Base-by-base conservation (phyloP, 2,113 vertebrate species). In the Pelodiscus sinensis region DNA sequence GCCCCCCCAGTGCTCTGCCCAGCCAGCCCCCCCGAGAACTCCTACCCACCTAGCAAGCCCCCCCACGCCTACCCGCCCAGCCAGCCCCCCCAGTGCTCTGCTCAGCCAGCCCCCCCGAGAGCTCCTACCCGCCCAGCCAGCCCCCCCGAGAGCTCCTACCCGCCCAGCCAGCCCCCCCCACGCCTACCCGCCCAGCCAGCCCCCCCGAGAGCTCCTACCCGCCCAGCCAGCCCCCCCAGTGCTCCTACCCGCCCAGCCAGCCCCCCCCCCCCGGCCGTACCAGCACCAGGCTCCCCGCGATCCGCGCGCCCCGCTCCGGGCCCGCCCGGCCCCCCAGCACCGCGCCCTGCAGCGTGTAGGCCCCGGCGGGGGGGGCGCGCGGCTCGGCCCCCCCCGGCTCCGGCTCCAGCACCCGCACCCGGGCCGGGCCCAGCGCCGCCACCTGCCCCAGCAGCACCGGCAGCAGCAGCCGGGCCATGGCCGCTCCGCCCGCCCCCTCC, bases 381-480 rank as follows among this genome's bases (percentile, higher is more conserved):
- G n/a, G n/a, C 55, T 77, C 86, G 73, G 31, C 52, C 15, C 24
- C 22, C 21, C 27, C 44, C 86, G 19, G 44, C 29, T 62, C 44
- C 75, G 97, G 96, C 93, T 97, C 84, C 50, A 96, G 95, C n/a
- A 98, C 97, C 96, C 98, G 98, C 90, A 98, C 96, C 92, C 97
- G 89, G 11, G 98, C 98, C 84, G 96, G 93, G 79, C 90, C 90
- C 19, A 92, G 82, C 85, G 92, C 94, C 95, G 94, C 91, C 84
- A 97, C 90, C 57, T 84, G 97, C 82, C 35, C 95, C 79, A 82
- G 84, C 35, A 97, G 92, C 2, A 82, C 83, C 9, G 96, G 14
- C 27, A 91, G 78, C 3, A 94, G 16, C 44, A 50, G 87, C 91
- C 14, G 95, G 51, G 82, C 88, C 73, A 88, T 62, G 75, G 65